Evolutionary conservation across 92 coral and sea anemone genomes (phyloP).

Genomic region (Montipora capitata): DNA sequence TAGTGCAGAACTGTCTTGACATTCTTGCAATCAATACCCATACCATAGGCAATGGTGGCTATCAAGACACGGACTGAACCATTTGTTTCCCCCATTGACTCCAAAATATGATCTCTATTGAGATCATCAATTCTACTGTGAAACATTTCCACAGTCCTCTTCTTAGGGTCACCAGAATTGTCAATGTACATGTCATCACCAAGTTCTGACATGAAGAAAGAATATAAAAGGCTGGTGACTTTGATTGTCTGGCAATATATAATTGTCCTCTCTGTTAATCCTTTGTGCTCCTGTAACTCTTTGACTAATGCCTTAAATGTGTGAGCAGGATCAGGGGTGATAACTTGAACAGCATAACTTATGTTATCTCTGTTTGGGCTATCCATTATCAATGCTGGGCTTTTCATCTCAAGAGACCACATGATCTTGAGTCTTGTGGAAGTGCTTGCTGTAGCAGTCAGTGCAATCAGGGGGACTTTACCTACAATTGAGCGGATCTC

Average conservation of each 20-base stretch:
- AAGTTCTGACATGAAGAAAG: slow-evolving; percentile 41
- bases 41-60: slow-evolving; percentile 78
- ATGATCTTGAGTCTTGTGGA: slow-evolving; percentile 53
- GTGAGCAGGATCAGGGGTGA: slow-evolving; percentile 13
- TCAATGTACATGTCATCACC: slow-evolving; percentile 25
- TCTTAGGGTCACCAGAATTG: slow-evolving; percentile 13
- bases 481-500: slow-evolving; percentile 52
- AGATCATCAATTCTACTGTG: slow-evolving; percentile 69
- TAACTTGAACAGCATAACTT: slow-evolving; percentile 30
- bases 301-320: slow-evolving; percentile 9
- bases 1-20: slow-evolving; percentile 55
- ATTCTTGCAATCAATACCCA: slow-evolving; percentile 69
- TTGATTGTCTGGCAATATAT: slow-evolving; percentile 64
- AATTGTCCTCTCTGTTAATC: slow-evolving; percentile 18
- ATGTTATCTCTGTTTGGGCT: slow-evolving; percentile 61
- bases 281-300: slow-evolving; percentile 19
- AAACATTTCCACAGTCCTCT: slow-evolving; percentile 71
- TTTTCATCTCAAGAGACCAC: slow-evolving; percentile 44
- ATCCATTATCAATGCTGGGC: slow-evolving; percentile 28
- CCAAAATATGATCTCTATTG: slow-evolving; percentile 43
- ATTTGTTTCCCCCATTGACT: slow-evolving; percentile 9
- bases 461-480: slow-evolving; percentile 38
- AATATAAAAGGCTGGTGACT: slow-evolving; percentile 10
- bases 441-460: slow-evolving; percentile 75
- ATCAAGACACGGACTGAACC: slow-evolving; percentile 50